phyloP scores from a whole-genome alignment of 2,888 invertebrate species.

The Esperia sulphurella region DNA sequence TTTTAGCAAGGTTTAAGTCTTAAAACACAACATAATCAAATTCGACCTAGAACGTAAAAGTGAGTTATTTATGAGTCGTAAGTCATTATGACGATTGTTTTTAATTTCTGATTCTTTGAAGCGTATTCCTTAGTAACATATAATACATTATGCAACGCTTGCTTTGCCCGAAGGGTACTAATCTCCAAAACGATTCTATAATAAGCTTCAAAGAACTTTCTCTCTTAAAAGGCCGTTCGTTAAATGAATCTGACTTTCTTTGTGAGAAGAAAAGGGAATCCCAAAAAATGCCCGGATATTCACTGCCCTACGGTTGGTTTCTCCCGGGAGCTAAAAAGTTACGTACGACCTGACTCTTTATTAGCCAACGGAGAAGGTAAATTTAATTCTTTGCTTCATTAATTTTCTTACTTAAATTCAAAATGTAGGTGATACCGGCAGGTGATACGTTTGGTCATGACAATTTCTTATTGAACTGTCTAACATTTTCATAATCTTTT shows the following conservation, averaged over 20 bases:
- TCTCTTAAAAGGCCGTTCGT: constrained; percentile 55
- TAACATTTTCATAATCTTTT: no score
- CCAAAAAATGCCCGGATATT: constrained; percentile 53
- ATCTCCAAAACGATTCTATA: constrained; percentile 56
- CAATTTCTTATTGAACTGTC: no score
- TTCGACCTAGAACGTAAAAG: no score
- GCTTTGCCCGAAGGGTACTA: constrained; percentile 37
- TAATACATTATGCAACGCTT: constrained; percentile 33
- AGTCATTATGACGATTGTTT: no score
- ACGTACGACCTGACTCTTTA: constrained; percentile 26
- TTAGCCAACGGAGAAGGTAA: constrained; percentile 4
- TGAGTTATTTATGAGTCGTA: no score
- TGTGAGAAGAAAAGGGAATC: constrained; percentile 58
- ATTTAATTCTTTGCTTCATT: constrained; percentile 17
- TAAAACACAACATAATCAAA: no score
- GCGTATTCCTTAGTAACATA: not conserved
- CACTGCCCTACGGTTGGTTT: constrained; percentile 51
- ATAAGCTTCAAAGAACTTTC: constrained; percentile 65
- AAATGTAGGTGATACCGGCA: no score
- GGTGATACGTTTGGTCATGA: no score
- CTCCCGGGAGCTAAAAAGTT: constrained; percentile 57
- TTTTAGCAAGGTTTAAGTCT: no score
- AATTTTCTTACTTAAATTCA: no score
- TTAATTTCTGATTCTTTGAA: no score
- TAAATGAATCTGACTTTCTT: constrained; percentile 65